Percentiles rank a stretch among this genome's conserved stretches.
Conservation (phyloP, 2,113 vertebrate genomes). For the Cairina moschata region DNA sequence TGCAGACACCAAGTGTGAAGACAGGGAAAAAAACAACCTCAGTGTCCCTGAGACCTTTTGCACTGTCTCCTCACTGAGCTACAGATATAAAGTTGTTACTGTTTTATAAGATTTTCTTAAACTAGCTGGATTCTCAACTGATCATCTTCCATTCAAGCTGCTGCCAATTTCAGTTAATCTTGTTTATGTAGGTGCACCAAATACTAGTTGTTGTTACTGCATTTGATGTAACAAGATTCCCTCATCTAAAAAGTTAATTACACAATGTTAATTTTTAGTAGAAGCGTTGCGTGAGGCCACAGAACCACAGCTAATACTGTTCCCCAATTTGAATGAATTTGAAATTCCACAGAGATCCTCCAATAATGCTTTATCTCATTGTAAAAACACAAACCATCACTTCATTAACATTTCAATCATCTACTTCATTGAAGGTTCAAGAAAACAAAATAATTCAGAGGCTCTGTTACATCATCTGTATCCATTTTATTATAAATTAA, state of each 20-base stretch:
- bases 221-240: background rate
- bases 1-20: background rate
- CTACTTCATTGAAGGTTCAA: slow-evolving; percentile 34
- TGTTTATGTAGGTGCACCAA: background rate
- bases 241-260: slow-evolving; percentile 18
- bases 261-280: slow-evolving; percentile 32
- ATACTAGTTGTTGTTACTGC: background rate
- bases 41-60: background rate
- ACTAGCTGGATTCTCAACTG: background rate
- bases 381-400: slow-evolving; percentile 53
- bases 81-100: background rate
- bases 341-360: slow-evolving; percentile 33
- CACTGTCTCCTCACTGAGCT: background rate
- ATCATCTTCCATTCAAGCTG: background rate
- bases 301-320: background rate
- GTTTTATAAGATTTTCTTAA: background rate
- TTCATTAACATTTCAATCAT: slow-evolving; percentile 57
- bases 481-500: slow-evolving; percentile 68
- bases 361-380: slow-evolving; percentile 24
- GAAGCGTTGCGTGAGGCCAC: background rate
- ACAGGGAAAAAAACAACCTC: background rate
- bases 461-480: slow-evolving; percentile 38
- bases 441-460: slow-evolving; percentile 14
- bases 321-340: slow-evolving; percentile 33
- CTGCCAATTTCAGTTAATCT: background rate